These are phyloP conservation scores for Halcyon senegalensis DNA, from an alignment of 2,113 vertebrate species.

Conservation along the genomic window DNA sequence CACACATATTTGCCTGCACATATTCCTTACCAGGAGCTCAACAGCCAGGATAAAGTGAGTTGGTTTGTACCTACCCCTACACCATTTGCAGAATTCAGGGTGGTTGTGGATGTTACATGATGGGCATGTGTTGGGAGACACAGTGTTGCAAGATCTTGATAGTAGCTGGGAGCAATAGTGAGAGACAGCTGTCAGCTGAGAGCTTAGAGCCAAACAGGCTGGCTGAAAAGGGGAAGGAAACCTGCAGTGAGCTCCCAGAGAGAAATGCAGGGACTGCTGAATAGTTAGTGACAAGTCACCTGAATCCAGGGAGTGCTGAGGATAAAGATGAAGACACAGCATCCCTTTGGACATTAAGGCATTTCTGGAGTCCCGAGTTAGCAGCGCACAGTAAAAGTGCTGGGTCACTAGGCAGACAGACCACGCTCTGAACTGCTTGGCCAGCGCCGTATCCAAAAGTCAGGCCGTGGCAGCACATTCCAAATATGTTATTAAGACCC, in stretches of 20 bases:
- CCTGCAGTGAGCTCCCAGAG: background rate
- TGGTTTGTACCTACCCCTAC: background rate
- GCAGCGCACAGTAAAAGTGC: background rate
- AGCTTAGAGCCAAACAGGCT: background rate
- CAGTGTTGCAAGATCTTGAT: background rate
- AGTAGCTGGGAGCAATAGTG: background rate
- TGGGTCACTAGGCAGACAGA: background rate
- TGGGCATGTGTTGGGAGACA: background rate
- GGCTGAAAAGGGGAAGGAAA: background rate
- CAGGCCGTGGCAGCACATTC: background rate
- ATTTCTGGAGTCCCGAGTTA: background rate
- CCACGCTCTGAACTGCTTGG: background rate
- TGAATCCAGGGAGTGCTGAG: background rate
- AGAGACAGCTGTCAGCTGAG: background rate
- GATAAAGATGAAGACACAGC: background rate
- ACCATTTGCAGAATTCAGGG: background rate
- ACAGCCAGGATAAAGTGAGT: constrained; percentile 88
- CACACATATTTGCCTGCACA: constrained; percentile 92
- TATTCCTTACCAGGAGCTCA: constrained; percentile 92
- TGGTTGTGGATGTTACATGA: background rate
- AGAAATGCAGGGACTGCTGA: background rate
- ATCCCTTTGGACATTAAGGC: background rate
- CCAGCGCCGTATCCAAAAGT: background rate
- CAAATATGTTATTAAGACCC: background rate
- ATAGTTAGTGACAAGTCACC: background rate